A percentile compares a stretch with the other conserved stretches of the same genome.
Conservation (phyloP, 2,113 vertebrate genomes). For the Scophthalmus maximus region DNA sequence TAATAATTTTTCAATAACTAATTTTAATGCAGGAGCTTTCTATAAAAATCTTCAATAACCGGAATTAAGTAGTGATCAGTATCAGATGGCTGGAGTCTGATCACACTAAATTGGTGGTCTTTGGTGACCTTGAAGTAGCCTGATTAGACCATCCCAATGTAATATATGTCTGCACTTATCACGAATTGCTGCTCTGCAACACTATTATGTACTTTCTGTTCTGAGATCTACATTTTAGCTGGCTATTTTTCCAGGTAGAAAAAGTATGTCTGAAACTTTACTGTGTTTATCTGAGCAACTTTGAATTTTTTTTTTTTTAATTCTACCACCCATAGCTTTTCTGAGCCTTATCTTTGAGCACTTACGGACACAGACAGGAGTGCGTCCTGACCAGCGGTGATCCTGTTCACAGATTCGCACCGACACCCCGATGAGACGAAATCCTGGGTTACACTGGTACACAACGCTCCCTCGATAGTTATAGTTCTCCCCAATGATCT, state of each 20-base stretch:
- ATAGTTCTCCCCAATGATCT: constrained; percentile 96
- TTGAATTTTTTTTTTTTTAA: too few species aligned
- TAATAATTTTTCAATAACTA: background rate
- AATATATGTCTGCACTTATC: constrained; percentile 4
- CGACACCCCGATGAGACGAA: constrained; percentile 95
- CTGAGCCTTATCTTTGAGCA: constrained; percentile 51
- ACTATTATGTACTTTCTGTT: background rate
- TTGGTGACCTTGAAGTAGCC: background rate
- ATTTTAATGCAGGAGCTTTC: background rate
- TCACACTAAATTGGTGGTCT: background rate
- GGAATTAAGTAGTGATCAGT: constrained; percentile 28
- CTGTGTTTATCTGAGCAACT: too few species aligned
- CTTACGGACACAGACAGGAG: constrained; percentile 98
- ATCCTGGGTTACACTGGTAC: constrained; percentile 95
- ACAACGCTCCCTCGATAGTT: constrained; percentile 97
- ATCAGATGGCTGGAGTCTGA: constrained; percentile 7
- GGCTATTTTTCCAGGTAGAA: background rate
- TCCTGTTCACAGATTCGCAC: constrained; percentile 98
- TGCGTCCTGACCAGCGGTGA: constrained; percentile 94
- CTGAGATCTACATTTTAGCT: background rate
- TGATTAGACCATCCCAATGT: constrained; percentile 3
- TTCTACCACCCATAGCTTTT: background rate
- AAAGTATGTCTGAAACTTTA: background rate
- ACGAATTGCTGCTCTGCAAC: background rate
- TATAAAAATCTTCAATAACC: background rate